Conservation (phyloP, 2,888 invertebrate species). For the Tinea semifulvella region DNA sequence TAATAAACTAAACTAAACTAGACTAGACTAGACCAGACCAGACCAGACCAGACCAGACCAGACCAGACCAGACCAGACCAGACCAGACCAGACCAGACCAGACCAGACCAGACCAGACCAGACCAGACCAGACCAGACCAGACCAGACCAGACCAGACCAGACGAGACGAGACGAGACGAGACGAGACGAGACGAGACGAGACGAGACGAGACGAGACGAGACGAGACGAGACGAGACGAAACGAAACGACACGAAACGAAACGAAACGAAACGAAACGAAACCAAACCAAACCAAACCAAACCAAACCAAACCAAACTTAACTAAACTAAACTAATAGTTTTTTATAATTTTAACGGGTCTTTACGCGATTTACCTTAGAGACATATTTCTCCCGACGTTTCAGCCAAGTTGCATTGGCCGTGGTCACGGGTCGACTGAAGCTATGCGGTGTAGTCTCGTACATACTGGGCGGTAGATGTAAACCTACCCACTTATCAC, state of each 20-base stretch:
- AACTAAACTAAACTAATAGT: background rate
- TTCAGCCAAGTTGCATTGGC: too few species aligned
- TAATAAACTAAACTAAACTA: too few species aligned
- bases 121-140: slow-evolving; percentile 11
- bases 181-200: slow-evolving; percentile 10
- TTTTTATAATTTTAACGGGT: too few species aligned
- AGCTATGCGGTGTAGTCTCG: too few species aligned
- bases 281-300: background rate
- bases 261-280: slow-evolving; percentile 10
- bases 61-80: slow-evolving; percentile 10
- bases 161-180: slow-evolving; percentile 12
- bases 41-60: too few species aligned
- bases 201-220: slow-evolving; percentile 13
- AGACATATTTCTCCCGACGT: too few species aligned
- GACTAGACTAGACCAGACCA: too few species aligned
- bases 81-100: slow-evolving; percentile 12
- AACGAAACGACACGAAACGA: slow-evolving; percentile 8
- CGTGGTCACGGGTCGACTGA: too few species aligned
- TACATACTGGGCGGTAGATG: too few species aligned
- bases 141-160: slow-evolving; percentile 13
- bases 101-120: slow-evolving; percentile 10
- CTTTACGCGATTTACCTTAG: too few species aligned
- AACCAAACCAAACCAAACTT: background rate
- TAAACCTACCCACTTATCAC: too few species aligned
- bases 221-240: slow-evolving; percentile 12